These are phyloP conservation scores for Drosophila niveifrons DNA, from an alignment of 2,888 invertebrate species.

Conservation along the genomic window DNA sequence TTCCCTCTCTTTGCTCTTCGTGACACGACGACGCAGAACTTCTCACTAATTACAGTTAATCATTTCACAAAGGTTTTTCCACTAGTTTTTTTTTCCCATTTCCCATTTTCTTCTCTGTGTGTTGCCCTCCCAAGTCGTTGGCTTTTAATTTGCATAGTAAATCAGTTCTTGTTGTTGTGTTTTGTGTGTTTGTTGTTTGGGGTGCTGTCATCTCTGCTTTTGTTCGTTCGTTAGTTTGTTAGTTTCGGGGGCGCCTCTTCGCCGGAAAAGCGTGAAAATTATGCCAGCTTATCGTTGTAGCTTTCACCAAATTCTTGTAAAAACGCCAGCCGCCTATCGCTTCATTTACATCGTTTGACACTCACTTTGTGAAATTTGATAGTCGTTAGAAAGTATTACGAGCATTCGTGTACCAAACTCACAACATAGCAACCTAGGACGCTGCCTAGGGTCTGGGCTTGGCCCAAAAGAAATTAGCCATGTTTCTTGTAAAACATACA, in stretches of 20 bases:
- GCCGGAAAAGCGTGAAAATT: slow-evolving; percentile 78
- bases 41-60: slow-evolving; percentile 73
- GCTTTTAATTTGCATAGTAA: slow-evolving; percentile 79
- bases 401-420: slow-evolving; percentile 10
- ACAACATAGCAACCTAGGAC: neutral
- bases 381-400: slow-evolving; percentile 66
- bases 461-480: neutral
- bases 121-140: slow-evolving; percentile 33
- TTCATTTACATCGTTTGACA: slow-evolving; percentile 75
- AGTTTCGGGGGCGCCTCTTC: slow-evolving; percentile 38
- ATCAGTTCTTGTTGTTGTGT: slow-evolving; percentile 64
- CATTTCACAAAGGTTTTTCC: slow-evolving; percentile 67
- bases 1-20: slow-evolving; percentile 26
- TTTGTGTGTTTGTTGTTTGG: slow-evolving; percentile 30
- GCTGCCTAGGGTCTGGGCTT: neutral
- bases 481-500: neutral
- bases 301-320: slow-evolving; percentile 68
- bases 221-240: slow-evolving; percentile 14
- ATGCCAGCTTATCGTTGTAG: slow-evolving; percentile 69
- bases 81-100: slow-evolving; percentile 13
- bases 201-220: slow-evolving; percentile 23
- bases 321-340: slow-evolving; percentile 66
- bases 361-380: slow-evolving; percentile 69
- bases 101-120: neutral
- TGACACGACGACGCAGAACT: slow-evolving; percentile 62